Base-by-base conservation (phyloP, 2,113 vertebrate species). In the Tautogolabrus adspersus region DNA sequence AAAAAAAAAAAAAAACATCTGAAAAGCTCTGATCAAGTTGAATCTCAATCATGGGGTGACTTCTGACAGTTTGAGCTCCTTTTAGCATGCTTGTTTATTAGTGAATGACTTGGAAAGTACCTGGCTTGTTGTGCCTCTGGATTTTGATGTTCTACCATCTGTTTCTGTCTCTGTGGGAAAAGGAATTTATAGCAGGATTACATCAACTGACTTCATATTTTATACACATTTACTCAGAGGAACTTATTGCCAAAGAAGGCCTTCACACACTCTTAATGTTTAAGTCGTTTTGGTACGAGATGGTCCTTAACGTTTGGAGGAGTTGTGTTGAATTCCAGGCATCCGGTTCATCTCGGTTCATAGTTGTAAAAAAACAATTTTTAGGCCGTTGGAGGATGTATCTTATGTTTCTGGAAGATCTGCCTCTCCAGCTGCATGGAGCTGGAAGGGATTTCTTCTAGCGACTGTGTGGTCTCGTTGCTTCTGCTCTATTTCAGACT, bases 401-500 rank as follows among this genome's bases (percentile, higher is more conserved):
- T 26, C 58, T 83, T 47, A 10, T 68, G 52, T 70, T 87, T 56
- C 65, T 64, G 70, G 38, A 81, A 13, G 88, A 79, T 78, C 73
- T 79, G 63, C 62, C 13, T 82, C 82, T 86, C 73, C 88, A 84
- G 88, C 87, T 85, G 87, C 64, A 18, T 2, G 73, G 65, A 82
- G 82, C 88, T 88, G 74, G 72, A 79, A 80, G 85, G 46, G 66
- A 58, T 84, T 90, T 83, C 75, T 90, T 82, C 75, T 77, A 3
- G 58, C 47, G 62, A 44, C 70, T 61, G 66, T 54, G 21, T 56
- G 69, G 46, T 70, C 72, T 82, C 78, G 85, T 92, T 91, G 84
- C 86, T 94, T 94, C 92, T 93, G 91, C 90, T 93, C 90, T 82
- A 90, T 68, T 93, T 94, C 89, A 89, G 62, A 72, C 83, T 89